Evolutionary conservation across 2,888 invertebrate species (phyloP), one percentile per base, ranked within the genome.

Genomic region (Phalangium opilio): DNA sequence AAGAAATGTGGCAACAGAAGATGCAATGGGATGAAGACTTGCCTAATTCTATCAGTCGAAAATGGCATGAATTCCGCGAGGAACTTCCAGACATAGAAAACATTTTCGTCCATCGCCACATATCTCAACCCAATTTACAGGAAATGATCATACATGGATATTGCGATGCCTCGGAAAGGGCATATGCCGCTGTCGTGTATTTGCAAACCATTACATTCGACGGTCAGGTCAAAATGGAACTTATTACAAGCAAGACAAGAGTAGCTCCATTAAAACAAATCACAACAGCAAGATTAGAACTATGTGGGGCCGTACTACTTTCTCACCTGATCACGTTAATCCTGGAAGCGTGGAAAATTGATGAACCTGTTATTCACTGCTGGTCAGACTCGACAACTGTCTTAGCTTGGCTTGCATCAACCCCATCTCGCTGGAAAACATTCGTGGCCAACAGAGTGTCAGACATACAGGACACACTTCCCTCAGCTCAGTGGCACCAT

Each of bases 361-460:
- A 20, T 5, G 15, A 42, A 18, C 18, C 42, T 35, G n/a, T 41
- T n/a, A 43, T 41, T 1, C 35, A 19, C 18, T 50, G 44, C 42
- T 60, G 50, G 51, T 48, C 51, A 11, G 58, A 55, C 44, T 55
- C 50, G 1, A 43, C 44, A 4, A 51, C 56, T 11, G 51, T 45
- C 8, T 44, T 59, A 5, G 48, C 54, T 19, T 59, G 58, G 57
- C 43, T 57, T 19, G 19, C 47, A 34, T 40, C 48, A 3, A 32
- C 43, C 15, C 36, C 51, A 2, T 20, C 41, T 14, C 27, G 45
- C n/a, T 53, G 53, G 51, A 55, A 56, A 43, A 38, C 51, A 3
- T 59, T 57, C 47, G 54, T 59, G 1, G 43, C 41, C 3, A 60
- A 59, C 41, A 48, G 59, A 3, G 47, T 60, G 8, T 42, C 52